Base-by-base conservation (phyloP, 1,140 invertebrate genomes). In the Pinna nobilis region DNA sequence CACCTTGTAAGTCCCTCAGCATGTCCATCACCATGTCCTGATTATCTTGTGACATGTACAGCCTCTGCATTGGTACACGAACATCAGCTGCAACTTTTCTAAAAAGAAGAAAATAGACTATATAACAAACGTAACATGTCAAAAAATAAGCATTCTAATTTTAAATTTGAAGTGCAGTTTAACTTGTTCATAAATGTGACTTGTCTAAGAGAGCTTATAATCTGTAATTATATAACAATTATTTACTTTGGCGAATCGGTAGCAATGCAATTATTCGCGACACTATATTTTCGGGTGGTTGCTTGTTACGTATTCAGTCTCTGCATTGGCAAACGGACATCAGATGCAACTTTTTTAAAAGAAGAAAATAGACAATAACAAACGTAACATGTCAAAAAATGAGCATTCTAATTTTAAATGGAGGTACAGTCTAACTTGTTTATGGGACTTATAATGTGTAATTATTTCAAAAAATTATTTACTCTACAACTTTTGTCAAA, bases 11-110 rank as follows among this genome's bases (percentile, higher is more conserved):
- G 61, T 82, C 79, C 64, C 67, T 70, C 20, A 87, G 70, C 77
- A 85, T 84, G 25, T 82, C 82, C 65, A 75, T 71, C 1, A 87
- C 82, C 81, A 87, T 80, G 18, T 85, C 82, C 59, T 87, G 84
- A 63, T 86, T 87, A 59, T 86, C 86, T 60, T 55, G 32, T 41
- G 76, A 85, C 86, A 87, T 87, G 53, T 82, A 73, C 32, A 86
- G 44, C 44, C 78, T 81, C 64, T 87, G 86, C 82, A 87, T 84
- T 41, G 76, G 78, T 30, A 85, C 82, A 32, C 61, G 71, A 13
- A 82, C 74, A 30, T 76, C 65, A 15, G 50, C 20, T n/a, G n/a
- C n/a, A n/a, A n/a, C n/a, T n/a, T n/a, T n/a, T n/a, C n/a, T n/a
- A n/a, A n/a, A n/a, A n/a, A n/a, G n/a, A n/a, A n/a, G n/a, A n/a